These are phyloP conservation scores for Cactoblastis cactorum DNA, from an alignment of 2,888 invertebrate genomes.

Conservation along the genomic window DNA sequence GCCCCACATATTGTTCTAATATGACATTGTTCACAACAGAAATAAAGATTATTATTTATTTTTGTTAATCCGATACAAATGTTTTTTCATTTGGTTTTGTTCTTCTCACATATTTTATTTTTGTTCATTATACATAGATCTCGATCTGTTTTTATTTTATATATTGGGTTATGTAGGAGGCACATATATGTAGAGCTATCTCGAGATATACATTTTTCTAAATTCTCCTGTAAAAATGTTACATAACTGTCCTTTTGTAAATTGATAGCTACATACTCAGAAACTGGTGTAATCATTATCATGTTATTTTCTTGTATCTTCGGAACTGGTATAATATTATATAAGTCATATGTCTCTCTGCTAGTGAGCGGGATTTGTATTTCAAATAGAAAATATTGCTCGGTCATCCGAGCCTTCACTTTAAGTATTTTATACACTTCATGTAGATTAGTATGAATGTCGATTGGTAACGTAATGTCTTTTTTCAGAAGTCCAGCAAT, in stretches of 20 bases:
- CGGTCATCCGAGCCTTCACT: conserved; percentile 18
- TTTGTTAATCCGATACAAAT: not conserved
- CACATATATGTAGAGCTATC: not conserved
- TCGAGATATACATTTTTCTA: not conserved
- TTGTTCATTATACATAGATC: not conserved
- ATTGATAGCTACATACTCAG: not conserved
- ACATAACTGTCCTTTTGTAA: not conserved
- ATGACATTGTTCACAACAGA: no score
- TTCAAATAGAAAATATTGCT: conserved; percentile 19
- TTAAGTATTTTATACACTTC: conserved; percentile 19
- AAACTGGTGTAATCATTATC: not conserved
- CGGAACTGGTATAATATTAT: not conserved
- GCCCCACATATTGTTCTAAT: no score
- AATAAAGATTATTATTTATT: not conserved
- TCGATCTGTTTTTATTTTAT: not conserved
- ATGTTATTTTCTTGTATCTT: not conserved
- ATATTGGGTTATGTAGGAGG: not conserved
- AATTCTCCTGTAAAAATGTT: not conserved
- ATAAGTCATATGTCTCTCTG: not conserved
- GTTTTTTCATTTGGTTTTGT: not conserved
- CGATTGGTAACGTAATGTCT: conserved; percentile 19
- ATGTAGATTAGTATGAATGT: conserved; percentile 12
- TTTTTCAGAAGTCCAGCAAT: conserved; percentile 17
- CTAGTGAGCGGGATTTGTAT: not conserved
- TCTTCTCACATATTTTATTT: not conserved